These are phyloP conservation scores for Lysandra bellargus DNA, from an alignment of 2,888 invertebrate species.

Conservation along the genomic window DNA sequence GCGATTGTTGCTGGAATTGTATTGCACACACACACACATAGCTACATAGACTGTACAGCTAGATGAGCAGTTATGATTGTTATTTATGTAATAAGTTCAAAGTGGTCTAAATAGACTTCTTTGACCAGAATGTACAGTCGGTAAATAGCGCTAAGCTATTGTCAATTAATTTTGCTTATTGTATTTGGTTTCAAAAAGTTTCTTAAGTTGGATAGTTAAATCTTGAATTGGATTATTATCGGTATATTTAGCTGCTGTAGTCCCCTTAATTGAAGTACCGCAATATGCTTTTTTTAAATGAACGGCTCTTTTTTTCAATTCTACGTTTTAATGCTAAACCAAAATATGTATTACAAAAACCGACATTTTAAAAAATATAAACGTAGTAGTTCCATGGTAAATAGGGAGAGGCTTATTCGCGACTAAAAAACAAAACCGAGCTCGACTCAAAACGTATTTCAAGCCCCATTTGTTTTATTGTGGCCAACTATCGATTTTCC, in stretches of 20 bases:
- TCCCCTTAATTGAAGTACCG: neutral
- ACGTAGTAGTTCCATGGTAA: neutral
- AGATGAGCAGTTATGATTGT: constrained; percentile 16
- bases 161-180: neutral
- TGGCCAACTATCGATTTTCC: constrained; percentile 17
- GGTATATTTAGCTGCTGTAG: too few species aligned
- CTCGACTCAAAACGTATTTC: constrained; percentile 5
- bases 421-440: neutral
- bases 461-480: constrained; percentile 28
- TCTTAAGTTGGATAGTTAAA: too few species aligned
- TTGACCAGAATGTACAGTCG: neutral
- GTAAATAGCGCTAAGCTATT: neutral
- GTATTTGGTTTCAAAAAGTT: too few species aligned
- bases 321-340: neutral
- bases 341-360: neutral
- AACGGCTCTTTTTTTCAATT: neutral
- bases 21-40: constrained; percentile 1
- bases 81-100: constrained; percentile 1
- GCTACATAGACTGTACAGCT: neutral
- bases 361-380: neutral
- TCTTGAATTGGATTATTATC: too few species aligned
- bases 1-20: constrained; percentile 25
- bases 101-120: neutral
- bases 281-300: neutral
- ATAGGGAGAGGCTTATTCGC: neutral